These are phyloP conservation scores for Hapalemur alaotrensis DNA, from an alignment of 2,797 vertebrate species.

Conservation along the genomic window DNA sequence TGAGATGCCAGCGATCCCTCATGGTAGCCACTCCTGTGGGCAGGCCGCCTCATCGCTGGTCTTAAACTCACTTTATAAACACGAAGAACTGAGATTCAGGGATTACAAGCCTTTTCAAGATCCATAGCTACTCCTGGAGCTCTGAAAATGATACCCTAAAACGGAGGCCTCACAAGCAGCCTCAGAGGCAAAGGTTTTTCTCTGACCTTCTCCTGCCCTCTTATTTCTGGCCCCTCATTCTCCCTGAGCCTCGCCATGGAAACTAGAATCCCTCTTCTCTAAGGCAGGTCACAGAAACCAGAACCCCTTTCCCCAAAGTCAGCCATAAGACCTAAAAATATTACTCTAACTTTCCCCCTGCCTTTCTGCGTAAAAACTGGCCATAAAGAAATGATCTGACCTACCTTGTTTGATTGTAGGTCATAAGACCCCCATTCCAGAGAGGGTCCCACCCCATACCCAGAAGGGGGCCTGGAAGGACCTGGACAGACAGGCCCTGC, in stretches of 20 bases:
- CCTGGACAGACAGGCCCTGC: neutral
- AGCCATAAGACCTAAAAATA: neutral
- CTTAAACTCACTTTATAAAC: neutral
- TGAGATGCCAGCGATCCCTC: neutral
- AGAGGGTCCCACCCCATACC: too few relatives aligned
- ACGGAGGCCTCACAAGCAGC: neutral
- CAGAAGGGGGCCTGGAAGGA: neutral
- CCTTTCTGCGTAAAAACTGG: neutral
- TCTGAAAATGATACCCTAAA: too few relatives aligned
- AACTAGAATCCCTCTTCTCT: neutral
- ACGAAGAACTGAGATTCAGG: neutral
- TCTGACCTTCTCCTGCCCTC: neutral
- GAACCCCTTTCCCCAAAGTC: neutral
- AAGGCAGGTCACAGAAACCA: neutral
- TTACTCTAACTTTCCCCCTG: neutral
- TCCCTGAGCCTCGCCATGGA: neutral
- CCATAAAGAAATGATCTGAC: neutral
- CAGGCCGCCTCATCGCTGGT: rapidly evolving
- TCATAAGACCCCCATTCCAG: neutral
- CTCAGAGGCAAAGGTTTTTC: neutral
- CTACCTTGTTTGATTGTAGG: neutral
- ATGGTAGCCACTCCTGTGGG: rapidly evolving
- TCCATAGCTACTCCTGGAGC: too few relatives aligned
- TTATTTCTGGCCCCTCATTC: neutral
- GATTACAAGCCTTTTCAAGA: neutral